Evolutionary conservation across 2,113 vertebrate species (phyloP).

Genomic region (Myodes glareolus): DNA sequence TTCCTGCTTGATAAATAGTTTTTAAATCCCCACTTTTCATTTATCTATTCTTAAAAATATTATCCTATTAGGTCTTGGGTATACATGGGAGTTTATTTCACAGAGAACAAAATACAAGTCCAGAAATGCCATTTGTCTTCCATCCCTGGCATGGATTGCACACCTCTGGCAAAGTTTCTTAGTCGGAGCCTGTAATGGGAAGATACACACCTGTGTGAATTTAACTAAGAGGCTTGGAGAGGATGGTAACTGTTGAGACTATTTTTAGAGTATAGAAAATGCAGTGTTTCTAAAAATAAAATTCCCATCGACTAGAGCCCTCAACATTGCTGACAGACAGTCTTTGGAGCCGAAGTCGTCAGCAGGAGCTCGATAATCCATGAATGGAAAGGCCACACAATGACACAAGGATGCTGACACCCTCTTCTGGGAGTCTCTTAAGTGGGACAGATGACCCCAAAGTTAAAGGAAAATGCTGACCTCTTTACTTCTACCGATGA

Average conservation of each 20-base stretch:
- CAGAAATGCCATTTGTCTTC: slow-evolving; percentile 27
- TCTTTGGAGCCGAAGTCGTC: slow-evolving; percentile 31
- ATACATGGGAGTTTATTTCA: background rate
- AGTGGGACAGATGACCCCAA: background rate
- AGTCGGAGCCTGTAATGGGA: background rate
- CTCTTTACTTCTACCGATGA: background rate
- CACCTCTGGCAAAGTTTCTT: slow-evolving; percentile 3
- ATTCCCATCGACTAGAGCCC: background rate
- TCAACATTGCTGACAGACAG: slow-evolving; percentile 51
- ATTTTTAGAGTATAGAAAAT: slow-evolving; percentile 67
- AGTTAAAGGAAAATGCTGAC: slow-evolving; percentile 48
- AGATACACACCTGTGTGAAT: background rate
- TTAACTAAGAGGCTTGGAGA: slow-evolving; percentile 29
- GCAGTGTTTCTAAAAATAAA: slow-evolving; percentile 74
- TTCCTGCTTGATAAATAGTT: background rate
- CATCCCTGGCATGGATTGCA: background rate
- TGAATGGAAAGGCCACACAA: slow-evolving; percentile 41
- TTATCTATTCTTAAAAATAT: background rate
- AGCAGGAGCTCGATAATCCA: slow-evolving; percentile 38
- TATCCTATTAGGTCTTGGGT: background rate
- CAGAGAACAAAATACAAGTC: slow-evolving; percentile 36
- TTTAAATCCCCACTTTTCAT: background rate
- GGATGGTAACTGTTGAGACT: slow-evolving; percentile 18
- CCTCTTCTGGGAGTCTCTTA: background rate
- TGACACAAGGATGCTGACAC: background rate